Base-by-base conservation (phyloP, 2,888 invertebrate genomes). In the Diadromus collaris region DNA sequence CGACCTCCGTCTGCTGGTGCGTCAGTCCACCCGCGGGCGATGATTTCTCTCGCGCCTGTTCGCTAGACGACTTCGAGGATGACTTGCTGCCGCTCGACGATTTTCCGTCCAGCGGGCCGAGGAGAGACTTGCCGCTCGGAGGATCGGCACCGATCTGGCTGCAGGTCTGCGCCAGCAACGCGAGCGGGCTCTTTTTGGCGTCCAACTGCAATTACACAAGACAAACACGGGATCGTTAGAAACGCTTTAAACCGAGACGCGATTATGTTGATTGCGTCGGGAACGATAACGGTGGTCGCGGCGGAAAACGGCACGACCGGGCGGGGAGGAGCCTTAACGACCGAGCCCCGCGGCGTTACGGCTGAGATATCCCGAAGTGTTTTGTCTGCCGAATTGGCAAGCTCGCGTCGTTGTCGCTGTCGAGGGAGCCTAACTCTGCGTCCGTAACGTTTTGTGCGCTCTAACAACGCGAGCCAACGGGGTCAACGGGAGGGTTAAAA, bases 161-260 rank as follows among this genome's bases (percentile, higher is more conserved):
- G 93, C 99, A 99, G 71, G 99, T 99, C 91, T 98, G 98, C 69
- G 98, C 98, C 87, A 99, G 92, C 80, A 99, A 93, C 64, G 98
- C 98, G 91, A 99, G 92, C 21, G 99, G 99, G 92, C 98, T 98
- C 92, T 98, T 98, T 93, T 98, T 98, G 83, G 98, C 97, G 92
- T 98, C 98, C 94, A 98, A 93, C 98, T 98, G 95, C 84, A 96
- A 96, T 91, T 92, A 92, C 91, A 92, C 91, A 84, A 83, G 82
- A 78, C 34, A 56, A n/a, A n/a, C 65, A 73, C 56, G 78, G 27
- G 41, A 61, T 64, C 75, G 73, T 81, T 78, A 76, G 70, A 72
- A 16, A 75, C 24, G 38, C 38, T 63, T 70, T 51, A 29, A 67
- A 46, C 16, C 32, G 46, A 51, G 41, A 67, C 38, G 60, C 21